These are phyloP conservation scores for Unio pictorum DNA, from an alignment of 2,888 invertebrate species.

Conservation along the genomic window DNA sequence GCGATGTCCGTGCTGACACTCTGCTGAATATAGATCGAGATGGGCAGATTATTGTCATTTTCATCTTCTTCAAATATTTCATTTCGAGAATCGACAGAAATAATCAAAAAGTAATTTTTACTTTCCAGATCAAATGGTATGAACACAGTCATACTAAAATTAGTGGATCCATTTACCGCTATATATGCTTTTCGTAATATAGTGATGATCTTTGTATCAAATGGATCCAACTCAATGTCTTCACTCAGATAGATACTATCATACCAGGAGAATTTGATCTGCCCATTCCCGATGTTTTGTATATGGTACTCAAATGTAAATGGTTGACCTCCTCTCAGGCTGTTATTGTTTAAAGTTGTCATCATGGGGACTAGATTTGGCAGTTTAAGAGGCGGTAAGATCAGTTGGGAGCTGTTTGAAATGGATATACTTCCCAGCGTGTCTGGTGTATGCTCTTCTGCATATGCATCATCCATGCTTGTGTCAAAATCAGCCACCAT, in stretches of 20 bases:
- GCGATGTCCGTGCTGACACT: conserved; percentile 18
- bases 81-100: conserved; percentile 18
- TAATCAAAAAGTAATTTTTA: conserved; percentile 16
- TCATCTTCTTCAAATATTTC: conserved; percentile 21
- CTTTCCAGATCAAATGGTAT: conserved; percentile 18
- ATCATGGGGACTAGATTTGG: conserved; percentile 9
- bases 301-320: conserved; percentile 10
- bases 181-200: background rate
- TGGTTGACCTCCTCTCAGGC: conserved; percentile 19
- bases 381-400: background rate
- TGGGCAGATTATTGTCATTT: conserved; percentile 13
- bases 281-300: conserved; percentile 11
- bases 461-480: background rate
- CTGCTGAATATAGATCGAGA: conserved; percentile 5
- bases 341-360: background rate
- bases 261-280: conserved; percentile 5
- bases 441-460: background rate
- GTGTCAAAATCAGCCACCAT: conserved; percentile 3
- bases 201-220: conserved; percentile 18
- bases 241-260: conserved; percentile 21
- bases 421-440: background rate
- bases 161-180: conserved; percentile 2
- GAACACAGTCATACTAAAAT: conserved; percentile 7
- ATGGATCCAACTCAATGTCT: conserved; percentile 15
- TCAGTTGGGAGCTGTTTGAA: too few species aligned